Evolutionary conservation across 2,797 vertebrate genomes (phyloP).

Genomic region (Danio tinwini): DNA sequence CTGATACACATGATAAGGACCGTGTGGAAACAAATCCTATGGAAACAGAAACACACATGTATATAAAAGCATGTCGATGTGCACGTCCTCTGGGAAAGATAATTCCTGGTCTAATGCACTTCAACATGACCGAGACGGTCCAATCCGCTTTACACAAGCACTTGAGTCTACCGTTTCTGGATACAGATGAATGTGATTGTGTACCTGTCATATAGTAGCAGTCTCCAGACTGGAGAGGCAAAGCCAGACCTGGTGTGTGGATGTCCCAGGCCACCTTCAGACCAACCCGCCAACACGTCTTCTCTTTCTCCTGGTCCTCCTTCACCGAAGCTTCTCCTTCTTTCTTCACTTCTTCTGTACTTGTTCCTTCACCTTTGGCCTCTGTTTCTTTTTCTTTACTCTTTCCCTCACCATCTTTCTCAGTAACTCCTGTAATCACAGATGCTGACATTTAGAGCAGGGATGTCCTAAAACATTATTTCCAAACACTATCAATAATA

Average conservation of each 20-base stretch:
- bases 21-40: constrained; percentile 6
- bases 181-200: constrained; percentile 28
- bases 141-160: constrained; percentile 5
- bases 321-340: constrained; percentile 53
- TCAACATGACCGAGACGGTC: constrained; percentile 57
- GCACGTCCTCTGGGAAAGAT: constrained; percentile 64
- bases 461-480: background rate
- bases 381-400: constrained; percentile 61
- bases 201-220: constrained; percentile 98
- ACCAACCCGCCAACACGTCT: constrained; percentile 87
- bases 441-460: background rate
- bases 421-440: constrained; percentile 16
- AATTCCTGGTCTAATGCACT: constrained; percentile 64
- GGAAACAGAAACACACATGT: constrained; percentile 37
- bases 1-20: constrained; percentile 51
- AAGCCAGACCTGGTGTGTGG: constrained; percentile 90
- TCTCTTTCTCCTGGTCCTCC: constrained; percentile 75
- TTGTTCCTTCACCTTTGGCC: constrained; percentile 49
- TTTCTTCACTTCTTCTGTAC: constrained; percentile 36
- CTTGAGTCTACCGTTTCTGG: constrained; percentile 19
- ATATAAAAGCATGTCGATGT: constrained; percentile 19
- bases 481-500: background rate
- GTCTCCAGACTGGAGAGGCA: constrained; percentile 93
- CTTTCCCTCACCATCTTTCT: constrained; percentile 38
- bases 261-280: constrained; percentile 98